Base-by-base conservation (phyloP, 2,113 vertebrate genomes). In the Psophia crepitans region DNA sequence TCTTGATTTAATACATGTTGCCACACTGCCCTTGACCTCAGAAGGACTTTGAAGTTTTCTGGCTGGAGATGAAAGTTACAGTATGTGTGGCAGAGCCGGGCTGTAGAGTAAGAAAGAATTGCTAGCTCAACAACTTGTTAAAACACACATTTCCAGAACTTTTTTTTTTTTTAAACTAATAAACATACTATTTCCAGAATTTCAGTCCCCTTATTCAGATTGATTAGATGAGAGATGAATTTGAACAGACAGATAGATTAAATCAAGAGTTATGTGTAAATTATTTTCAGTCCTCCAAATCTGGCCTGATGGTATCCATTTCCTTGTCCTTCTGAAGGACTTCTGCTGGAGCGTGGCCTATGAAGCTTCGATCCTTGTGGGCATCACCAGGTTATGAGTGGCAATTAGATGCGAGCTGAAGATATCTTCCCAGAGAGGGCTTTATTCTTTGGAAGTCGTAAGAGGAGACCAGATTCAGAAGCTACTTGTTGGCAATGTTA, bases 1-100 rank as follows among this genome's bases (percentile, higher is more conserved):
- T 93, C 94, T 95, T 96, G 91, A 95, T 96, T 97, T 94, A 95
- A 96, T 81, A 79, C 53, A 93, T 71, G 89, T 93, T 97, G 84
- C 80, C 90, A 89, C 48, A 90, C 65, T 92, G 87, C 83, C 88
- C 91, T 93, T 95, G 95, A 96, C 95, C 94, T 97, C 74, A 81
- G 79, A 46, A 92, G 82, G 83, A 93, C 86, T 87, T 93, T 95
- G 90, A 97, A 63, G 70, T 96, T 97, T 96, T 93, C 85, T 97
- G 96, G 90, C 94, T 95, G 49, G 71, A 94, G 84, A 96, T 97
- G 92, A 97, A 98, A 98, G 85, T 91, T 96, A 74, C 92, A 86
- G 81, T 95, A 93, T 63, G 77, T 90, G 91, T 73, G 91, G 85
- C 87, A 96, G 83, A 95, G 65, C 33, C 3, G 2, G 57, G 89